Percentiles rank a stretch among this genome's conserved stretches.
These are phyloP conservation scores for Alosa sapidissima DNA, from an alignment of 2,797 vertebrate species.

Conservation along the genomic window DNA sequence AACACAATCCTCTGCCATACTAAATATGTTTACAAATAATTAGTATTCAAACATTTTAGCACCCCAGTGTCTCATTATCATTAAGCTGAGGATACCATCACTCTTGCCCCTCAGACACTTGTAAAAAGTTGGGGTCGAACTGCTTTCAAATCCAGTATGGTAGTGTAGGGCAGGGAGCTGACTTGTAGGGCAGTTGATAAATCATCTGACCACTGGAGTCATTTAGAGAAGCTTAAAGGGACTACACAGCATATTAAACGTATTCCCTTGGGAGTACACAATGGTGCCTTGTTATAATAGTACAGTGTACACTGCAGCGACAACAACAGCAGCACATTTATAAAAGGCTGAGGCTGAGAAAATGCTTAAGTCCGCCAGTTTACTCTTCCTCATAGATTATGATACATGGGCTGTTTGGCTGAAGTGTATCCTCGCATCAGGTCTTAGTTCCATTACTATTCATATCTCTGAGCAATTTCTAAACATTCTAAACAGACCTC, in stretches of 20 bases:
- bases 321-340: neutral
- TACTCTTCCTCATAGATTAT: neutral
- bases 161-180: neutral
- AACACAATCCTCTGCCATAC: neutral
- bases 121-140: neutral
- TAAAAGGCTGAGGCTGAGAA: neutral
- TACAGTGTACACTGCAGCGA: neutral
- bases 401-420: neutral
- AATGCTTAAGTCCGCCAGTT: neutral
- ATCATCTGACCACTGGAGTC: neutral
- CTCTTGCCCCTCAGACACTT: neutral
- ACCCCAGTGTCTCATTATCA: neutral
- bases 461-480: neutral
- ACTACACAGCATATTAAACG: neutral
- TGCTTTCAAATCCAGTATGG: neutral
- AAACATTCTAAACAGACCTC: neutral
- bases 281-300: neutral
- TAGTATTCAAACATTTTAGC: neutral
- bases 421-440: neutral
- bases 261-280: neutral
- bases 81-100: neutral
- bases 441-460: neutral
- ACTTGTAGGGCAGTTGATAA: neutral
- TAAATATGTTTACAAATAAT: neutral
- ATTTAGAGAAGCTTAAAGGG: neutral